These are phyloP conservation scores for Scylla paramamosain DNA, from an alignment of 1,140 invertebrate genomes.

Conservation along the genomic window DNA sequence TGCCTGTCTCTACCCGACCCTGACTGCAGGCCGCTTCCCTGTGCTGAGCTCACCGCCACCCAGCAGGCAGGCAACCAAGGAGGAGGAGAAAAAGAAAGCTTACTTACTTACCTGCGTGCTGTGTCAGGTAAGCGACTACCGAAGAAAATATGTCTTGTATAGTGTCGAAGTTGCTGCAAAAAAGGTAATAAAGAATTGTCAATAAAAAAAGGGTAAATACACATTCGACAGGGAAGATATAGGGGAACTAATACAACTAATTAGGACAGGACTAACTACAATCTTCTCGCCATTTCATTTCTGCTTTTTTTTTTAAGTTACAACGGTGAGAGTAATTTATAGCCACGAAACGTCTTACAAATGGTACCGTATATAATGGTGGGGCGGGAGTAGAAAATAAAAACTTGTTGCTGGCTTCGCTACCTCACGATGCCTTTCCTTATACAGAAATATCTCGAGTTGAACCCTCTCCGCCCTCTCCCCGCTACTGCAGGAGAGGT, in stretches of 20 bases:
- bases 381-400: not conserved
- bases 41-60: not conserved
- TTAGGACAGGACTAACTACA: not conserved
- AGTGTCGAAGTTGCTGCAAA: not conserved
- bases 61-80: not conserved
- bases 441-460: not conserved
- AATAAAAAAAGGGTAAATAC: too few relatives aligned
- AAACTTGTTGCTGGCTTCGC: slow-evolving; percentile 10
- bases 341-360: not conserved
- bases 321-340: not conserved
- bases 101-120: not conserved
- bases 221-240: too few relatives aligned
- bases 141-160: slow-evolving; percentile 1
- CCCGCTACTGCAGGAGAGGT: not conserved
- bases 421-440: slow-evolving; percentile 12
- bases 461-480: not conserved
- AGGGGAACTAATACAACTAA: not conserved
- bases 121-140: not conserved
- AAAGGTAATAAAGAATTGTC: too few relatives aligned
- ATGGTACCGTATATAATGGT: not conserved
- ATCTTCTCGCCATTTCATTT: not conserved
- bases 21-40: not conserved
- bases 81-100: not conserved
- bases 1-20: not conserved
- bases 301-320: not conserved